phyloP scores from a whole-genome alignment of 2,113 vertebrate genomes.

The Symphodus melops region DNA sequence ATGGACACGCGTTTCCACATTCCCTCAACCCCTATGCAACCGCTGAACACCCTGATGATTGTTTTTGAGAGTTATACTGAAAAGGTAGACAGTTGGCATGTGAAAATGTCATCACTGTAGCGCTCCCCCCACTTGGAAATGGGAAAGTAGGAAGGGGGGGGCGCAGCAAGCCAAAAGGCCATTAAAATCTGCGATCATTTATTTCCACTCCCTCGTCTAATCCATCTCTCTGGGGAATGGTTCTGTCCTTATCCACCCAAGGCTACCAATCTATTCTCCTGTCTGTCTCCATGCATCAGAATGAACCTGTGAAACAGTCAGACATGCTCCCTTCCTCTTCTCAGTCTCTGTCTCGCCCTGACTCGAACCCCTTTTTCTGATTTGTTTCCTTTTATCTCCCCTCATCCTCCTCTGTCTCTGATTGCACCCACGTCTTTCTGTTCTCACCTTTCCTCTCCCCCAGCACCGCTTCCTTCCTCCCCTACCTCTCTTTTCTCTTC shows the following conservation, averaged over 20 bases:
- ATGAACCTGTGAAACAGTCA: conserved; percentile 81
- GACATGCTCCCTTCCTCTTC: conserved; percentile 66
- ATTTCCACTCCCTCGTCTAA: conserved; percentile 84
- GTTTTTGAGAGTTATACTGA: conserved; percentile 66
- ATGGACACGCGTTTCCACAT: conserved; percentile 11
- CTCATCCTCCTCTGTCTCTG: conserved; percentile 25
- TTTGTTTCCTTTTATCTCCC: conserved; percentile 63
- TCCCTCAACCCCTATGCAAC: not conserved
- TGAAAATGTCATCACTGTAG: conserved; percentile 77
- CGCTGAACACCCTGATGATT: conserved; percentile 26
- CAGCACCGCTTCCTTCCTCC: conserved; percentile 22
- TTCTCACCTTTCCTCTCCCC: conserved; percentile 48
- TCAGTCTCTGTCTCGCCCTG: conserved; percentile 40
- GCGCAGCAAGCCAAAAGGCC: conserved; percentile 83
- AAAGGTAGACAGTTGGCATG: conserved; percentile 65
- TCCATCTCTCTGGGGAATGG: conserved; percentile 86
- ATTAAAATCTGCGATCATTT: conserved; percentile 87
- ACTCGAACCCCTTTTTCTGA: conserved; percentile 43
- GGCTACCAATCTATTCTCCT: conserved; percentile 86
- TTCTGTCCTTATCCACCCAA: conserved; percentile 87
- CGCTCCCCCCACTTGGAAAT: conserved; percentile 70
- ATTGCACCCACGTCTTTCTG: conserved; percentile 41
- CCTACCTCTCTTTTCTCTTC: conserved; percentile 10
- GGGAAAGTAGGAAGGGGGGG: conserved; percentile 44
- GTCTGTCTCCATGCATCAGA: conserved; percentile 84